Conservation (phyloP, 2,113 vertebrate genomes). For the Cricetomys ansorgei region DNA sequence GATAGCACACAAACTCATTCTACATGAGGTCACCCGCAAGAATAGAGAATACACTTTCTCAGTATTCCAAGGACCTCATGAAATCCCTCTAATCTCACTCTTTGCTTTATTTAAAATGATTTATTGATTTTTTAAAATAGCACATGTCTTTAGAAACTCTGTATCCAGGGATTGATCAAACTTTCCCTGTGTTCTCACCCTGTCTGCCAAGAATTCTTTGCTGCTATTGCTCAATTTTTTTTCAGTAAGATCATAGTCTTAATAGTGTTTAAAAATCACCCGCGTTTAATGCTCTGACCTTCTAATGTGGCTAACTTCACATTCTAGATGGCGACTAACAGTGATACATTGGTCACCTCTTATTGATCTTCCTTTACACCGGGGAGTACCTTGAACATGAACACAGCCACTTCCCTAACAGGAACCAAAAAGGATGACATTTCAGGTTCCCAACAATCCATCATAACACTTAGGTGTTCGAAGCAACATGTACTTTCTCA, state of each 20-base stretch:
- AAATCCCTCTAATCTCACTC: not conserved
- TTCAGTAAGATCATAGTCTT: not conserved
- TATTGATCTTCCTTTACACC: not conserved
- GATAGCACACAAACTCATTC: not conserved
- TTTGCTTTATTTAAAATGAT: constrained; percentile 50
- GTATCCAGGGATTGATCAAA: not conserved
- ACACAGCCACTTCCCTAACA: not conserved
- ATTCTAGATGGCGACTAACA: not conserved
- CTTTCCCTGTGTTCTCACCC: not conserved
- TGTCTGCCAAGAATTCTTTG: not conserved
- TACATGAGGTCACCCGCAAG: not conserved
- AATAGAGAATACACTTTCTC: not conserved
- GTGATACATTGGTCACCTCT: not conserved
- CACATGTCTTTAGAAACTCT: not conserved
- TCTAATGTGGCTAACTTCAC: not conserved
- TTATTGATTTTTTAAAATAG: constrained; percentile 56
- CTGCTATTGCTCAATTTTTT: not conserved
- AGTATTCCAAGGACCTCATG: not conserved
- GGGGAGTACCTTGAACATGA: not conserved
- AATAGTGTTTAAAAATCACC: not conserved
- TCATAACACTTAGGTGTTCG: not conserved
- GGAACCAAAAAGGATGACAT: not conserved
- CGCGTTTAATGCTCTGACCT: not conserved
- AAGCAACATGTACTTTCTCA: not conserved
- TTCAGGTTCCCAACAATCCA: not conserved